These are phyloP conservation scores for Megalurothrips usitatus DNA, from an alignment of 2,888 invertebrate species.

Conservation along the genomic window DNA sequence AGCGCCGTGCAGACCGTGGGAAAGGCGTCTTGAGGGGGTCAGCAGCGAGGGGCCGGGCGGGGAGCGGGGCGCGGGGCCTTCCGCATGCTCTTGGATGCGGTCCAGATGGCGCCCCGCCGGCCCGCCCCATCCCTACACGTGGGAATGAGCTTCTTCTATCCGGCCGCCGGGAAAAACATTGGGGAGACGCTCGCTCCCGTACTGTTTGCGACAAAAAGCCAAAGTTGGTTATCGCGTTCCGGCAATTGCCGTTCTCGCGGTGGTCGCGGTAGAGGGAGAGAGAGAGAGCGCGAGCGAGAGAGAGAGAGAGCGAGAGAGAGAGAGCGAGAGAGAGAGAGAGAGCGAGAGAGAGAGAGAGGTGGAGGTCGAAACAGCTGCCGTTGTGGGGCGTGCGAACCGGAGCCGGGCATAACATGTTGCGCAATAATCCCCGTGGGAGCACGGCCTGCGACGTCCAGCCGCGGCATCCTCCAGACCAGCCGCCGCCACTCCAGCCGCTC, in stretches of 20 bases:
- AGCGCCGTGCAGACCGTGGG: background rate
- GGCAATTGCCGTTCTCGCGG: background rate
- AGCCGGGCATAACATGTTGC: too few relatives aligned
- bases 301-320: too few relatives aligned
- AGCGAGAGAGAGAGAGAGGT: too few relatives aligned
- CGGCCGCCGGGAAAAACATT: background rate
- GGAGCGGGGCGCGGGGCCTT: background rate
- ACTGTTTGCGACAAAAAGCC: background rate
- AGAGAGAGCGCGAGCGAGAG: too few relatives aligned
- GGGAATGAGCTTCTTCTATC: constrained; percentile 16
- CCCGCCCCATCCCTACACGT: background rate
- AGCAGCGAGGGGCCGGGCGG: background rate
- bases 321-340: too few relatives aligned
- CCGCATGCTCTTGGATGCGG: background rate
- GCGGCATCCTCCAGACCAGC: too few relatives aligned
- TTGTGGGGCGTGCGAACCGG: too few relatives aligned
- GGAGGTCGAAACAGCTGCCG: too few relatives aligned
- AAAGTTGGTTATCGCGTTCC: constrained; percentile 1
- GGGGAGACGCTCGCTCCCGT: background rate
- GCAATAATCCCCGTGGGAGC: too few relatives aligned
- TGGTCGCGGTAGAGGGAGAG: too few relatives aligned
- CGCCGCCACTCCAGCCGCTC: too few relatives aligned
- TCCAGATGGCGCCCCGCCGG: background rate
- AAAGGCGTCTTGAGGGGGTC: background rate
- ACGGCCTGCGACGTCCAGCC: too few relatives aligned